Conservation (phyloP, 2,113 vertebrate species). For the Pomatorhinus ruficollis region DNA sequence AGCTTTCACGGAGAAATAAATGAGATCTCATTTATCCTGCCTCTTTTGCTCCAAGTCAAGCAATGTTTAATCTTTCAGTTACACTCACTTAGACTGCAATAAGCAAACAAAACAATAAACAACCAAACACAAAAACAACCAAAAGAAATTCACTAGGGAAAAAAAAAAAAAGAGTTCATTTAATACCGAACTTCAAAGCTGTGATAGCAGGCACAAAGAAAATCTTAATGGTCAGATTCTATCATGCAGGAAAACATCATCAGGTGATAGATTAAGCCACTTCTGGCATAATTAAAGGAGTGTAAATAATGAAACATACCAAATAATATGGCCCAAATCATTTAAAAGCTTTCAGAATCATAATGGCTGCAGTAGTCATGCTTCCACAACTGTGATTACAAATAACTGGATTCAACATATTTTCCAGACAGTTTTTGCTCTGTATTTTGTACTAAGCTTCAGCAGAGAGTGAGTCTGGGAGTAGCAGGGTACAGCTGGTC, state of each 20-base stretch:
- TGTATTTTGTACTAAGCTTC: neutral
- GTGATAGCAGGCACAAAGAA: neutral
- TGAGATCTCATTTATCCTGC: neutral
- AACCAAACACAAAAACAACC: neutral
- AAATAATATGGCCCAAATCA: neutral
- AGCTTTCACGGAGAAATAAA: neutral
- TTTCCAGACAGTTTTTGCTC: neutral
- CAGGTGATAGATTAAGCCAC: neutral
- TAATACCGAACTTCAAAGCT: neutral
- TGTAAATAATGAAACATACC: neutral
- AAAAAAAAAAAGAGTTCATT: neutral
- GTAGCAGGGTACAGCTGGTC: neutral
- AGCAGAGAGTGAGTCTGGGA: neutral
- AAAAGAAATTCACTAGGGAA: neutral
- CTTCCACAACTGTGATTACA: neutral
- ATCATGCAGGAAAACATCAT: neutral
- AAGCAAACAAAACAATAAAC: neutral
- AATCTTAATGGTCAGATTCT: neutral
- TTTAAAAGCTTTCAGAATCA: neutral
- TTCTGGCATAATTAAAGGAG: neutral
- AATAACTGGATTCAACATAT: neutral
- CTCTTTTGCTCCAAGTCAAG: neutral
- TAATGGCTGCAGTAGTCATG: neutral
- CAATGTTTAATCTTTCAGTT: neutral
- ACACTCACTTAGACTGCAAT: neutral